A percentile compares a stretch with the other conserved stretches of the same genome.
These are phyloP conservation scores for Beaufortia kweichowensis DNA, from an alignment of 2,113 vertebrate species.

Conservation along the genomic window DNA sequence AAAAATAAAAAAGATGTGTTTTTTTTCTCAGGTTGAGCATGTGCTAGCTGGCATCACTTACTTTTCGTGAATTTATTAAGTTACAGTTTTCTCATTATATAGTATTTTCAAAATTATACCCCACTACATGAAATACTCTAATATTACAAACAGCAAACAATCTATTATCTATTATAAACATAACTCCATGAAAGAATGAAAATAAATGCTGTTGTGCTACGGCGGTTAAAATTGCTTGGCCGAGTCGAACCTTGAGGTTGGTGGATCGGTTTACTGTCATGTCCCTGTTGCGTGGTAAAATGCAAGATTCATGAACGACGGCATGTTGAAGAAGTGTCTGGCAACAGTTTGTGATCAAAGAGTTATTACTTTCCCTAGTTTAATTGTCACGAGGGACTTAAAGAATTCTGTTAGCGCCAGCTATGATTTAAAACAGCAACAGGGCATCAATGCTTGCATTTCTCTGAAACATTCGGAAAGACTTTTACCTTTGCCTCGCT, in stretches of 20 bases:
- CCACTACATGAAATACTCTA: neutral
- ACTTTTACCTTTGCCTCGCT: constrained; percentile 27
- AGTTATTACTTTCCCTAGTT: constrained; percentile 32
- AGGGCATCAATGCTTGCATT: neutral
- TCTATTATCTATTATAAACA: constrained; percentile 11
- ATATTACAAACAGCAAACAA: neutral
- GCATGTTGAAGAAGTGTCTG: constrained; percentile 38
- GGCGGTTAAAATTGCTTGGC: constrained; percentile 16
- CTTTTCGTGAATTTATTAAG: neutral
- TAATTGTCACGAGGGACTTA: constrained; percentile 17
- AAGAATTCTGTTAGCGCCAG: constrained; percentile 29
- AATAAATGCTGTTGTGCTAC: neutral
- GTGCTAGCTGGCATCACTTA: neutral
- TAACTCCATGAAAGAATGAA: neutral
- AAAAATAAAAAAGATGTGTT: too few relatives aligned
- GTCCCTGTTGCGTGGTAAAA: constrained; percentile 41
- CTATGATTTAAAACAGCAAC: constrained; percentile 15
- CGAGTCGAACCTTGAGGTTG: constrained; percentile 33
- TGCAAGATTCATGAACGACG: constrained; percentile 30
- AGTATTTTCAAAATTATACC: neutral
- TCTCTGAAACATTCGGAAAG: constrained; percentile 5
- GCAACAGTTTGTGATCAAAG: constrained; percentile 29
- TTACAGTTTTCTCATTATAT: neutral
- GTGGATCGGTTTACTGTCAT: constrained; percentile 41
- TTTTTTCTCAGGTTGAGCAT: too few relatives aligned